Conservation (phyloP, 2,113 vertebrate species). For the Cariama cristata region DNA sequence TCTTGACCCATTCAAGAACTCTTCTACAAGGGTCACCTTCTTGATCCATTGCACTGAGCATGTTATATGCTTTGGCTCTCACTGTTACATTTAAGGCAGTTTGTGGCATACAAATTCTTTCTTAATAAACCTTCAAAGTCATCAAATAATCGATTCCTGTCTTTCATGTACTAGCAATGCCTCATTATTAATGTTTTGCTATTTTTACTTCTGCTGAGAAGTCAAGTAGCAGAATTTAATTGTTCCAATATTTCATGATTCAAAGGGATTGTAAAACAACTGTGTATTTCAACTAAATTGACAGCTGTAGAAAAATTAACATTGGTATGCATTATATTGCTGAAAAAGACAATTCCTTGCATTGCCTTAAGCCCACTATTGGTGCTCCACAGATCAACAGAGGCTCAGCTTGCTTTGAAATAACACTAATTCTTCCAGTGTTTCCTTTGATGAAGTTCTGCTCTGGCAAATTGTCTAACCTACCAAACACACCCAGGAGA, state of each 20-base stretch:
- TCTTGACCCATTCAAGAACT: background rate
- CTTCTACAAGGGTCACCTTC: background rate
- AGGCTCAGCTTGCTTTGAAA: conserved; percentile 43
- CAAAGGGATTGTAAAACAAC: background rate
- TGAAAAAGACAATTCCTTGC: conserved; percentile 24
- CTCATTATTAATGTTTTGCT: background rate
- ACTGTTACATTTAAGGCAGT: background rate
- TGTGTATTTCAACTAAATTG: background rate
- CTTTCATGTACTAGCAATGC: background rate
- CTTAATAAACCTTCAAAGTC: background rate
- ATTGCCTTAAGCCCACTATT: conserved; percentile 20
- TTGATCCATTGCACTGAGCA: background rate
- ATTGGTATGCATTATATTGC: background rate
- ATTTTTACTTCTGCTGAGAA: background rate
- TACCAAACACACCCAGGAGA: background rate
- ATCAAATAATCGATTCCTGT: background rate
- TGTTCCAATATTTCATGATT: background rate
- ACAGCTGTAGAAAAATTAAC: conserved; percentile 6
- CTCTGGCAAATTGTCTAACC: background rate
- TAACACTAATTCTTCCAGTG: background rate
- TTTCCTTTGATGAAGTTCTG: conserved; percentile 19
- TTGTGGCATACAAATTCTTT: background rate
- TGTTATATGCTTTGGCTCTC: background rate
- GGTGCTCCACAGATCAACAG: conserved; percentile 3
- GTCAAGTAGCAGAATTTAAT: background rate